Base-by-base conservation (phyloP, 2,888 invertebrate species). In the Blera fallax region DNA sequence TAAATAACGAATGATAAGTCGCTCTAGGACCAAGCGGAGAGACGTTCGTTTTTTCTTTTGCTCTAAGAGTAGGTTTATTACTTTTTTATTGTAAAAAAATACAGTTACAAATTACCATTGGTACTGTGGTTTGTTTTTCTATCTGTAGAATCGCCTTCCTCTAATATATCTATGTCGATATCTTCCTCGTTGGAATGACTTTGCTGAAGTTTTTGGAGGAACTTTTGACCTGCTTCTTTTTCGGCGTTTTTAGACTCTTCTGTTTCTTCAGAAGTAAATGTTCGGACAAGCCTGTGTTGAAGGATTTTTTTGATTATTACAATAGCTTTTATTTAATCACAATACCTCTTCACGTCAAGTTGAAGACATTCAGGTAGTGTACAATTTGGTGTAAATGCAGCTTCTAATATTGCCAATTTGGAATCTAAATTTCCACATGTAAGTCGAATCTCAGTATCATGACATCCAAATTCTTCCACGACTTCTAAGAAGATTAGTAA, bases 351-450 rank as follows among this genome's bases (percentile, higher is more conserved):
- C 37, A 89, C 78, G 60, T 88, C 88, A 40, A 87, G 37, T 11
- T 45, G 87, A 16, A 87, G 58, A 45, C 89, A 89, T 74, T 89
- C 85, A 29, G 88, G 81, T 16, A 87, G 65, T 37, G 88, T 88
- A 73, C 89, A 89, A 80, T 90, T 87, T 90, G 89, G 93, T 78
- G 93, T 93, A 90, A 94, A 95, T 91, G 94, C 93, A n/a, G 94
- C 94, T 88, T 94, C 94, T 88, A 95, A 90, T 37, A 95, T 93
- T 43, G 94, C 95, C 80, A 95, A 94, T 89, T 94, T 94, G 2
- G 94, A 93, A 90, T 94, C 94, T 87, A 95, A 90, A 82, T 94
- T 93, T 32, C 94, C 93, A 88, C 95, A 95, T 3, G 94, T 95
- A 54, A 95, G 91, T 21, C 94, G 93, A 89, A 95, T 93, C 89